A percentile compares a stretch with the other conserved stretches of the same genome.
phyloP scores from a whole-genome alignment of 2,888 invertebrate species.

The Palloptera scutellata region DNA sequence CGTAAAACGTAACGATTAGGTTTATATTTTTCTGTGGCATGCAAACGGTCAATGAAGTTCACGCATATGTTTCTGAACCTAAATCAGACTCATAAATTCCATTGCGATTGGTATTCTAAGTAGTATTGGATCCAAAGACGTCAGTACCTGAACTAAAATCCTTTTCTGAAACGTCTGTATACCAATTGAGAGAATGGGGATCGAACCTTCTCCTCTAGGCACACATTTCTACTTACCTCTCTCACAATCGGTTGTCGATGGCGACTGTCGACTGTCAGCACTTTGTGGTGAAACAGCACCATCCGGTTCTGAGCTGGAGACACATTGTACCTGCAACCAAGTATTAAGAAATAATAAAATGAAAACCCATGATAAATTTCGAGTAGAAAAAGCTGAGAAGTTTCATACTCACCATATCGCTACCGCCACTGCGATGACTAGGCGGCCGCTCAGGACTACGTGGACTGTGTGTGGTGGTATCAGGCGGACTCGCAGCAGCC shows the following conservation, averaged over 20 bases:
- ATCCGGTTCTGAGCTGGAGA: conserved; percentile 86
- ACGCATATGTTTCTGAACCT: too few relatives aligned
- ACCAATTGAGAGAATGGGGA: too few relatives aligned
- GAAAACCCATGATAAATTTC: neutral
- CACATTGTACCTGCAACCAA: conserved; percentile 82
- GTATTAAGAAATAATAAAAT: conserved; percentile 7
- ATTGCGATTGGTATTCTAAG: too few relatives aligned
- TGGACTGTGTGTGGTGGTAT: conserved; percentile 86
- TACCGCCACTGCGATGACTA: conserved; percentile 62
- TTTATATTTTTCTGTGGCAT: too few relatives aligned
- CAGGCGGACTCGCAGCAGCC: conserved; percentile 75
- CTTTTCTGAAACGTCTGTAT: too few relatives aligned
- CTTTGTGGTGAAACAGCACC: conserved; percentile 67
- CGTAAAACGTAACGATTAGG: too few relatives aligned
- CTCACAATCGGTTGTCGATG: conserved; percentile 62
- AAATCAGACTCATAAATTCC: too few relatives aligned
- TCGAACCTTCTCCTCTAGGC: too few relatives aligned
- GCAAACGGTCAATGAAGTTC: too few relatives aligned
- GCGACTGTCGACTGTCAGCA: conserved; percentile 61
- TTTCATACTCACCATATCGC: conserved; percentile 60
- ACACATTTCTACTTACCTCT: conserved; percentile 49
- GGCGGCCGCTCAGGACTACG: conserved; percentile 68
- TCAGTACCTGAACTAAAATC: too few relatives aligned
- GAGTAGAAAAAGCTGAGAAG: neutral
- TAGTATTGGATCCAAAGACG: too few relatives aligned